Base-by-base conservation (phyloP, 1,140 invertebrate species). In the Bombus fervidus region DNA sequence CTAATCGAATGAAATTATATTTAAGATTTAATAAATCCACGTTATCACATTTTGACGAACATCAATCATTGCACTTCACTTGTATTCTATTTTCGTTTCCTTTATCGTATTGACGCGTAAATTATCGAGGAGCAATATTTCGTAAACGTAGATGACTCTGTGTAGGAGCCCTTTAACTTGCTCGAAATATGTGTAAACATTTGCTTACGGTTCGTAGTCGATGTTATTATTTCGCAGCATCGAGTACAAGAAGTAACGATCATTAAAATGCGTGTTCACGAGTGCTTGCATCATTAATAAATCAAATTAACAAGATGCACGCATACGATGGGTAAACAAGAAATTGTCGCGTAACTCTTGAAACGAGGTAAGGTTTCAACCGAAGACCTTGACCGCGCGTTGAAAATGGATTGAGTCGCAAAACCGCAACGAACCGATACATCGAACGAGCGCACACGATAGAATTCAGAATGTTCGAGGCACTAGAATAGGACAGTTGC, bases 351-450 rank as follows among this genome's bases (percentile, higher is more conserved):
- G 71, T 75, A 80, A 25, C 64, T 69, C 4, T 47, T 6, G 37
- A 84, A 72, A 69, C n/a, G 76, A 80, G 62, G 64, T 53, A 85
- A 69, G 69, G 78, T 81, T 68, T 59, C 47, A 57, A 68, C 64
- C 59, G 53, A 47, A 77, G 89, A 87, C 88, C 89, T 89, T 90
- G 89, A 89, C 89, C 89, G 82, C 53, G 64, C 83, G 81, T 71
- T 62, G 41, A 76, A 89, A 83, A 78, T 64, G 53, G 37, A 71
- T 72, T 59, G 74, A 73, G 66, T 86, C 66, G 85, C 85, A 57
- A 37, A 74, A 85, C 39, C 43, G 68, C 34, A 1, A 31, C 77
- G 78, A 62, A 81, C 57, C 37, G 68, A 81, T 34, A 68, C 28
- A 66, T 66, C 64, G 83, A 76, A 59, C 80, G 41, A 39, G 8